A percentile compares a stretch with the other conserved stretches of the same genome.
Evolutionary conservation across 2,113 vertebrate species (phyloP).

Genomic region (Ardeotis arabs): DNA sequence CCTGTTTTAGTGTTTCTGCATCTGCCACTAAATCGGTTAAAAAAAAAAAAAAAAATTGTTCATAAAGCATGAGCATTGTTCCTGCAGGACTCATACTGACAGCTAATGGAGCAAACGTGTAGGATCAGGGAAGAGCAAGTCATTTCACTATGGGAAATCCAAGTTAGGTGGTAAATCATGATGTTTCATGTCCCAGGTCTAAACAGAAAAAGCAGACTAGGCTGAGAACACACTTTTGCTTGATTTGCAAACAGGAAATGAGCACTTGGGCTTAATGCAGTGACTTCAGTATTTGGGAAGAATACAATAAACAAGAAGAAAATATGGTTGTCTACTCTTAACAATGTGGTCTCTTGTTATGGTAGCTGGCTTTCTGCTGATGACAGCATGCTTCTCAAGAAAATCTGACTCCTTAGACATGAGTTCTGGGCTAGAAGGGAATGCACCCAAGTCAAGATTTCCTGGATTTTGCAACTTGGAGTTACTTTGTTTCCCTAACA

Average conservation of each 20-base stretch:
- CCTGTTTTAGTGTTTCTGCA: neutral
- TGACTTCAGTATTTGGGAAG: neutral
- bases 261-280: neutral
- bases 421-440: neutral
- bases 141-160: neutral
- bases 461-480: neutral
- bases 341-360: neutral
- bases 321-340: neutral
- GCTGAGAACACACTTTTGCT: neutral
- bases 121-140: neutral
- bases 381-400: neutral
- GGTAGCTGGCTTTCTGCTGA: neutral
- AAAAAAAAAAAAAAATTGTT: neutral
- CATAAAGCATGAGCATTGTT: neutral
- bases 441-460: neutral
- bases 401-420: neutral
- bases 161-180: neutral
- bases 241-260: neutral
- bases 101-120: neutral
- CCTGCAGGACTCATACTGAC: neutral
- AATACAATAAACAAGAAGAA: neutral
- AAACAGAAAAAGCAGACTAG: neutral
- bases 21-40: neutral
- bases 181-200: neutral
- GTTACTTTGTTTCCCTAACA: neutral